Evolutionary conservation across 2,113 vertebrate species (phyloP).

Genomic region (Hyaena hyaena): DNA sequence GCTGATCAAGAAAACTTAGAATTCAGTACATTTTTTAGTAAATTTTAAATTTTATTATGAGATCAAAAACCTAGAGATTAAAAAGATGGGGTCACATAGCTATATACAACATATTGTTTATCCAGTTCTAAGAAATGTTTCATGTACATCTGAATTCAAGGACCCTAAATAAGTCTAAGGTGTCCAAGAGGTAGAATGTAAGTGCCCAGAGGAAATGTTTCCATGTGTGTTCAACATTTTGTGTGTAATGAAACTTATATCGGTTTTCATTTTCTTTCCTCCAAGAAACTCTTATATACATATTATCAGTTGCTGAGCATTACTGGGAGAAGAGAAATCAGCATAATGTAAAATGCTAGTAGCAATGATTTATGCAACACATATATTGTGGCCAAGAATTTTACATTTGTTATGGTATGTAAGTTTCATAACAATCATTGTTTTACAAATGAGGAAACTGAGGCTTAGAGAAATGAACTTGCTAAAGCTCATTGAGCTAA

Average conservation of each 20-base stretch:
- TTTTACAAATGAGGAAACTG: neutral
- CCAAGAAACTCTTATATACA: neutral
- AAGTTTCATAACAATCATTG: neutral
- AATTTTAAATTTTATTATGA: neutral
- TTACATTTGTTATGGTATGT: neutral
- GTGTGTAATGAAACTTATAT: neutral
- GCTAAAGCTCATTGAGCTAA: neutral
- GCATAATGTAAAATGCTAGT: neutral
- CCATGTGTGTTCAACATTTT: neutral
- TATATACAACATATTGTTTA: neutral
- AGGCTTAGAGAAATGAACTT: neutral
- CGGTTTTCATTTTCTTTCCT: neutral
- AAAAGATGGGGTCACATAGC: neutral
- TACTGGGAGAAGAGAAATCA: neutral
- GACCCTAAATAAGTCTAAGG: neutral
- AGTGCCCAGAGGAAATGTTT: neutral
- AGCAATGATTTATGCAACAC: neutral
- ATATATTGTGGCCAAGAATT: neutral
- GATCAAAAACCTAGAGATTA: neutral
- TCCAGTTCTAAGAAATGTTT: slow-evolving; percentile 16
- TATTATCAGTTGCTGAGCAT: neutral
- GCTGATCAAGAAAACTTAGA: slow-evolving; percentile 6
- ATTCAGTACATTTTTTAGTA: slow-evolving; percentile 18
- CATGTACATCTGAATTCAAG: neutral
- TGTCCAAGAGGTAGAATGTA: neutral